Base-by-base conservation (phyloP, 2,797 vertebrate genomes). In the Rallus crepitans region DNA sequence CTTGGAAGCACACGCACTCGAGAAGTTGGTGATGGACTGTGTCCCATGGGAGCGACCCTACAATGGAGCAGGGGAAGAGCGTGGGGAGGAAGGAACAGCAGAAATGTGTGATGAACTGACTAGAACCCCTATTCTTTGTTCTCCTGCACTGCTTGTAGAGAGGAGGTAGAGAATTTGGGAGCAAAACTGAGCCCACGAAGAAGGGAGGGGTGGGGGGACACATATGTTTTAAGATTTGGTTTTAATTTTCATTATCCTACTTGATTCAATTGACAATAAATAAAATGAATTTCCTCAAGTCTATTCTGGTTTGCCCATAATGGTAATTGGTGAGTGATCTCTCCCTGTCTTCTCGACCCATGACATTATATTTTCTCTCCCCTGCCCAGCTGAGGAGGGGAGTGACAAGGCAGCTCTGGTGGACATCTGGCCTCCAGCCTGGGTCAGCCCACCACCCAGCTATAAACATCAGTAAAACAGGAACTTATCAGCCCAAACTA, bases 101-200 rank as follows among this genome's bases (percentile, higher is more conserved):
- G 37, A 61, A 40, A 19, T 12, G 2, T 31, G 7, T 61, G 11
- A 55, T 50, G 17, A 59, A 60, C 17, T 33, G 50, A 9, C 11
- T 3, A 3, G 11, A 79, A 9, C 15, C 11, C 5, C 30, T 6
- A 6, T 57, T 61, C 10, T 30, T 18, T 11, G 2, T 21, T 10
- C 20, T 25, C 15, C 31, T 20, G 20, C 5, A 4, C 9, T 8
- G 2, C 31, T 31, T 0, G 2, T 7, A 6, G 10, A 15, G 25
- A 56, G 15, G 15, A 77, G 2, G 6, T 28, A 11, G 15, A 70
- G 37, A 71, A 61, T 3, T 33, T 1, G 2, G 30, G 7, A 37
- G 7, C 23, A 19, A 79, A n/a, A 2, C 23, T 69, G 27, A 48
- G 37, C 11, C 31, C 7, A 4, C 21, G 2, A n/a, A 52, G 28